These are phyloP conservation scores for Trachymyrmex septentrionalis DNA, from an alignment of 1,140 invertebrate species.

Conservation along the genomic window DNA sequence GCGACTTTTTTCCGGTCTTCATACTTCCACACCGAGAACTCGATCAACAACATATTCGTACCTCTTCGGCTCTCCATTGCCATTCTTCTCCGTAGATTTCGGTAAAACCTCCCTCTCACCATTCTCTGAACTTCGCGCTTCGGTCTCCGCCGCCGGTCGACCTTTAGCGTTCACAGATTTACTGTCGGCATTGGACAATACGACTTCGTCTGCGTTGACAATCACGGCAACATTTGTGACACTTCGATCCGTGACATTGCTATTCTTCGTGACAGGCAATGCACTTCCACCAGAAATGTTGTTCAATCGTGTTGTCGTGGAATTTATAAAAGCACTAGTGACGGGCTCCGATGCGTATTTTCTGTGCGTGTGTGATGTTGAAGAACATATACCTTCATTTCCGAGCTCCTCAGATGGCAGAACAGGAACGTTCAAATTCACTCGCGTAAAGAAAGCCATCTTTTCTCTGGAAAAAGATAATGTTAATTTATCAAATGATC, in stretches of 20 bases:
- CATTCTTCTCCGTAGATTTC: slow-evolving; percentile 74
- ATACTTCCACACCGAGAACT: slow-evolving; percentile 90
- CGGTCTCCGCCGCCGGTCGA: slow-evolving; percentile 39
- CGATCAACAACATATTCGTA: slow-evolving; percentile 91
- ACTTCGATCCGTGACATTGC: slow-evolving; percentile 28
- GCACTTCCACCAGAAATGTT: slow-evolving; percentile 57
- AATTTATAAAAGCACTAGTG: slow-evolving; percentile 57
- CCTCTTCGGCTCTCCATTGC: slow-evolving; percentile 86
- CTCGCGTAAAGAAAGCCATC: slow-evolving; percentile 97
- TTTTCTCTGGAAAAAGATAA: slow-evolving; percentile 92
- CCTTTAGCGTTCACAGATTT: slow-evolving; percentile 69
- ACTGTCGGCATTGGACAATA: slow-evolving; percentile 46
- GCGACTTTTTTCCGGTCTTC: neutral
- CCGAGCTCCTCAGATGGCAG: slow-evolving; percentile 89
- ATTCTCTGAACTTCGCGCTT: slow-evolving; percentile 50
- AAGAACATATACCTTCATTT: neutral
- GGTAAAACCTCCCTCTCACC: slow-evolving; percentile 61
- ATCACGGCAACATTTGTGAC: slow-evolving; percentile 6
- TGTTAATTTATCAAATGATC: neutral
- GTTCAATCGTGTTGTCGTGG: slow-evolving; percentile 23
- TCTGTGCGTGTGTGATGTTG: slow-evolving; percentile 74
- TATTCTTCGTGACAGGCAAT: slow-evolving; percentile 4
- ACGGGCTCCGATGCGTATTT: slow-evolving; percentile 82
- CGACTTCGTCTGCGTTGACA: slow-evolving; percentile 31
- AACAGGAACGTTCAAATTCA: slow-evolving; percentile 92